A percentile compares a stretch with the other conserved stretches of the same genome.
These are phyloP conservation scores for Hyperopisus bebe DNA, from an alignment of 2,113 vertebrate genomes.

Conservation along the genomic window DNA sequence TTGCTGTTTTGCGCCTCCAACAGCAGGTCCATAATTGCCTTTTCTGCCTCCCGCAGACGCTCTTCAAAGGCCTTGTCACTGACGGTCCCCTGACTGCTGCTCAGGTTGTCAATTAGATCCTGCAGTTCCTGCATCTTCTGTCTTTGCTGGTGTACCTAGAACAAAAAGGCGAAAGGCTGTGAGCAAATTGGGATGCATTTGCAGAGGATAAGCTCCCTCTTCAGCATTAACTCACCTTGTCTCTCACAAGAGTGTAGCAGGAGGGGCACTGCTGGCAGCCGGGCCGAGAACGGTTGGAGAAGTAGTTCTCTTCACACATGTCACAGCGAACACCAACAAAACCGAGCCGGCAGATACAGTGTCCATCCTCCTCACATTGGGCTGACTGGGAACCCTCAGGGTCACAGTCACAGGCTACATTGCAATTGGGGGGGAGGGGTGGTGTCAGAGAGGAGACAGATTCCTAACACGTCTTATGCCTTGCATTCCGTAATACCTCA, in stretches of 20 bases:
- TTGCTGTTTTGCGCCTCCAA: slow-evolving; percentile 81
- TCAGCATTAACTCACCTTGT: slow-evolving; percentile 67
- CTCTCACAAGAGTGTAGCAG: slow-evolving; percentile 87
- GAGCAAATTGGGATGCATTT: neutral
- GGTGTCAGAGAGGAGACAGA: neutral
- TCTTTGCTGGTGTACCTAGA: slow-evolving; percentile 84
- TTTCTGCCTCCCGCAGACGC: slow-evolving; percentile 80
- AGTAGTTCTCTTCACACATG: slow-evolving; percentile 97
- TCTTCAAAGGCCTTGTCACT: slow-evolving; percentile 89
- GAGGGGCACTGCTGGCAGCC: slow-evolving; percentile 94
- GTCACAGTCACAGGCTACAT: slow-evolving; percentile 88
- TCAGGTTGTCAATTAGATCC: slow-evolving; percentile 78
- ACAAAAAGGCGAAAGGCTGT: neutral
- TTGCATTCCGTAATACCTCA: neutral
- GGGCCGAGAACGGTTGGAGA: slow-evolving; percentile 86
- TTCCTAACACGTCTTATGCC: neutral
- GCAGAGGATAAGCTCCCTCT: neutral
- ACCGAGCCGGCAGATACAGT: slow-evolving; percentile 79
- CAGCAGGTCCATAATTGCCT: slow-evolving; percentile 75
- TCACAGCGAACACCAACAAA: slow-evolving; percentile 88
- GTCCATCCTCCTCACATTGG: slow-evolving; percentile 79
- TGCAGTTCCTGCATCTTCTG: slow-evolving; percentile 83
- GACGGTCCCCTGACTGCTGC: slow-evolving; percentile 69
- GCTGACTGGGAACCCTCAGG: slow-evolving; percentile 74
- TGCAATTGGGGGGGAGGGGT: neutral